Base-by-base conservation (phyloP, 2,888 invertebrate genomes). In the Amphimallon solstitiale region DNA sequence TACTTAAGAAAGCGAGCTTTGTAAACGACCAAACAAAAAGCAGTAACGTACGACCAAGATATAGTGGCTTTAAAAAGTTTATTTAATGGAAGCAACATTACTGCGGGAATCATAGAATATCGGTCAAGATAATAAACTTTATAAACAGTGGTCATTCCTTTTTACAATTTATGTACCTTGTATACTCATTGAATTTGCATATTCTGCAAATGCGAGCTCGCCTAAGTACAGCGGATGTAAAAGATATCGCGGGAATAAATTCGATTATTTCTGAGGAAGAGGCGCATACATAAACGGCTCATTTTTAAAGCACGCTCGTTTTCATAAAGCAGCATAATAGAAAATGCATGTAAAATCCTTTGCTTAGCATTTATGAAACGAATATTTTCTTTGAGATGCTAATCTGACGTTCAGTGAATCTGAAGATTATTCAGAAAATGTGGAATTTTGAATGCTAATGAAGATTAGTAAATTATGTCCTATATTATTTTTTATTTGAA, bases 111-210 rank as follows among this genome's bases (percentile, higher is more conserved):
- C 15, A 34, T 43, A 45, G 14, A 35, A 19, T 60, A 60, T 60
- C 60, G 63, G 52, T 40, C 51, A 34, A 52, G 52, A 38, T 63
- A 63, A 65, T 65, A 65, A 65, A 65, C 37, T 65, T 48, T 48
- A 38, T 59, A 56, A 56, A 59, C 59, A 34, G 59, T 35, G 45
- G 48, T 54, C 59, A 46, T 65, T 48, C 49, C 29, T 49, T 59
- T 65, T 65, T 59, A 38, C 59, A 40, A 59, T 59, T 65, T 59
- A 59, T 48, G 59, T 59, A 37, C 46, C 19, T 59, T 38, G 65
- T 60, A 59, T 59, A 49, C 37, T 21, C 34, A 37, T 45, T 17
- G 21, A 29, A 65, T 65, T 65, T 65, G 48, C 59, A 65, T 65
- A 65, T 59, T 59, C 35, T 40, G 38, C 48, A 46, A 59, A 46